Evolutionary conservation across 2,888 invertebrate genomes (phyloP).

Genomic region (Lycophotia porphyrea): DNA sequence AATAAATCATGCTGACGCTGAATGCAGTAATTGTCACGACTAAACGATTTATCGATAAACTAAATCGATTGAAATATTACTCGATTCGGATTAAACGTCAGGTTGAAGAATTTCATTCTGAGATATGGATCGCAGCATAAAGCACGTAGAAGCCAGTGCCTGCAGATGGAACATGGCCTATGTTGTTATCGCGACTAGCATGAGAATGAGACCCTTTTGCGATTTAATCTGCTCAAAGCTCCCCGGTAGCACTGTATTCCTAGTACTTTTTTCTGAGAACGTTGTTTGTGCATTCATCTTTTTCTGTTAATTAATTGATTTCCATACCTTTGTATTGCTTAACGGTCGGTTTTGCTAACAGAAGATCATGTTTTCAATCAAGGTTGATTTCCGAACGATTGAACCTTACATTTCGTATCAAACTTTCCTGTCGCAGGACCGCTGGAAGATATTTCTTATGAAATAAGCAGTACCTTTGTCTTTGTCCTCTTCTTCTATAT

Average conservation of each 20-base stretch:
- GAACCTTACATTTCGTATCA: neutral
- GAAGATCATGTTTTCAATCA: neutral
- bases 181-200: constrained; percentile 77
- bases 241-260: constrained; percentile 71
- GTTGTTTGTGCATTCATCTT: constrained; percentile 41
- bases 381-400: neutral
- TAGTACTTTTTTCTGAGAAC: constrained; percentile 73
- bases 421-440: neutral
- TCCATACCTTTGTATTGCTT: constrained; percentile 6
- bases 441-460: neutral
- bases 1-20: neutral
- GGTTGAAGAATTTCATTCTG: constrained; percentile 63
- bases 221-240: constrained; percentile 82
- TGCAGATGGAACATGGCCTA: constrained; percentile 73
- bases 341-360: constrained; percentile 2
- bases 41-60: constrained; percentile 47
- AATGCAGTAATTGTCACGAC: constrained; percentile 23
- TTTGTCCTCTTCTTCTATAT: too few species aligned
- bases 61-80: constrained; percentile 58
- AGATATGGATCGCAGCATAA: constrained; percentile 67
- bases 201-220: constrained; percentile 79
- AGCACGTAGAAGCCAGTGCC: constrained; percentile 68
- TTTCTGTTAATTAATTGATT: constrained; percentile 19
- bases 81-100: constrained; percentile 56
- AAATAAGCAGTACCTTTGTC: neutral